These are phyloP conservation scores for Heliconius erato DNA, from an alignment of 2,888 invertebrate genomes.

Conservation along the genomic window DNA sequence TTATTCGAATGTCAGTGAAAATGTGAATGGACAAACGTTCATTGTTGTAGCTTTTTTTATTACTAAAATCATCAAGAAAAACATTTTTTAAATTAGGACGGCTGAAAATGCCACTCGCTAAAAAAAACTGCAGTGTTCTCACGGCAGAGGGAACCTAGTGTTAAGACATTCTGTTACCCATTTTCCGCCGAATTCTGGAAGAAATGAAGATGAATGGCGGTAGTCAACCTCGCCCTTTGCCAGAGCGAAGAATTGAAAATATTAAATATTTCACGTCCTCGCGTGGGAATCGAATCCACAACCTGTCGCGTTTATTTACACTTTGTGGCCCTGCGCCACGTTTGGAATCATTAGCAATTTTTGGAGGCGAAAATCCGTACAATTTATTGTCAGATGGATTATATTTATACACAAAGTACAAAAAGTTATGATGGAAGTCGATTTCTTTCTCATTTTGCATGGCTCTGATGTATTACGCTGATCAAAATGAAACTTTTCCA, in stretches of 20 bases:
- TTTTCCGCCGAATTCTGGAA: too few species aligned
- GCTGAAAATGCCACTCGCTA: background rate
- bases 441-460: conserved; percentile 28
- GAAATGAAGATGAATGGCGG: too few species aligned
- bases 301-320: too few species aligned
- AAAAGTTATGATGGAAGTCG: conserved; percentile 13
- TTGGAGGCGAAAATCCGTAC: background rate
- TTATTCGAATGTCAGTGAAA: background rate
- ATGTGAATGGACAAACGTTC: background rate
- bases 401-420: background rate
- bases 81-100: background rate
- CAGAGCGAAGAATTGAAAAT: too few species aligned
- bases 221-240: too few species aligned
- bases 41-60: background rate
- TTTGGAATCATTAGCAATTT: background rate
- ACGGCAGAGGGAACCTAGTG: too few species aligned
- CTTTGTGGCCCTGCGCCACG: too few species aligned
- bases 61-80: background rate
- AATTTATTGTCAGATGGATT: background rate
- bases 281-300: too few species aligned
- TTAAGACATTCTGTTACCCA: too few species aligned
- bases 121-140: background rate
- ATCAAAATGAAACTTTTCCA: conserved; percentile 20
- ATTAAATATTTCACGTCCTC: too few species aligned
- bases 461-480: conserved; percentile 19